phyloP scores from a whole-genome alignment of 2,113 vertebrate genomes.

The Dicrurus megarhynchus region DNA sequence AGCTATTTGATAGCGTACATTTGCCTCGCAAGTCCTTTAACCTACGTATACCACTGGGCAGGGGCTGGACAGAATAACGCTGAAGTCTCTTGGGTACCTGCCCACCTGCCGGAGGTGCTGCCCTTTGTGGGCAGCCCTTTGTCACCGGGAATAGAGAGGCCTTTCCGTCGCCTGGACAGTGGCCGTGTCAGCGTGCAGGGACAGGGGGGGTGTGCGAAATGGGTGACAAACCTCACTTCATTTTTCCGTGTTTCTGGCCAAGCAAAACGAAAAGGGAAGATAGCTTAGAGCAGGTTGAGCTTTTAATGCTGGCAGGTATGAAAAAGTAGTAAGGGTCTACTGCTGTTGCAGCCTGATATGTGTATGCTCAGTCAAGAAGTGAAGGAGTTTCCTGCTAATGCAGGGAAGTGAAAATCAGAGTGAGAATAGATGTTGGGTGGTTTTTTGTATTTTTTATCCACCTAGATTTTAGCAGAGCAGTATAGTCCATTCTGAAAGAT shows the following conservation, averaged over 20 bases:
- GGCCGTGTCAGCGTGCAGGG: rapidly evolving
- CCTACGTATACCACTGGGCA: rapidly evolving
- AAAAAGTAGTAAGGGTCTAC: not conserved
- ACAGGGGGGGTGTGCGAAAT: rapidly evolving
- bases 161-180: rapidly evolving
- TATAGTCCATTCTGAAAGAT: not conserved
- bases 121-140: not conserved
- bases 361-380: not conserved
- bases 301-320: not conserved
- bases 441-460: too few relatives aligned
- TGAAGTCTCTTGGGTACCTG: not conserved
- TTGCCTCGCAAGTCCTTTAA: rapidly evolving
- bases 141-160: rapidly evolving
- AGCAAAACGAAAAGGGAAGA: not conserved
- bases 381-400: not conserved
- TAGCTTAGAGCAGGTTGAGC: not conserved
- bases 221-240: rapidly evolving
- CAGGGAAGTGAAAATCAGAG: not conserved
- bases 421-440: not conserved
- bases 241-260: not conserved
- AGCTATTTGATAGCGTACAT: rapidly evolving
- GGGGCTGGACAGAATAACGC: rapidly evolving
- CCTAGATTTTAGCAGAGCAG: not conserved
- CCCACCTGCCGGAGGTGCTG: not conserved
- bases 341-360: rapidly evolving